Conservation (phyloP, 2,797 vertebrate species). For the Pterois miles region DNA sequence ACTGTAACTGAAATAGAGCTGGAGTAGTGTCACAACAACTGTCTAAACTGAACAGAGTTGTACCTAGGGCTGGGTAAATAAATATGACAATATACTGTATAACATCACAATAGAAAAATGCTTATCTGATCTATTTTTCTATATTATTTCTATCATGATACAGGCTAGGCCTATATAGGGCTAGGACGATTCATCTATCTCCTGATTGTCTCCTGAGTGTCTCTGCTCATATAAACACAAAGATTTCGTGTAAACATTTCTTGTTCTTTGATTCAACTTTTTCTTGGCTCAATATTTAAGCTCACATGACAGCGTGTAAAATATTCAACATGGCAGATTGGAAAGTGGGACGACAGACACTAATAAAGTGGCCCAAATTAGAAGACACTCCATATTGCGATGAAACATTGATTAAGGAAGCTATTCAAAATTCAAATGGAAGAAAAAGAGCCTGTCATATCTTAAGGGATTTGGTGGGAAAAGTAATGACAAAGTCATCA, state of each 20-base stretch:
- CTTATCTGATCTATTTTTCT: no score
- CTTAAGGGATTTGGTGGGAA: conserved; percentile 18
- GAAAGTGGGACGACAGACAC: conserved; percentile 71
- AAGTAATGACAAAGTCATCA: conserved; percentile 52
- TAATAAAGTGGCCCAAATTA: conserved; percentile 70
- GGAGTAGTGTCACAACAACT: background rate
- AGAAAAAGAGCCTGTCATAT: conserved; percentile 8
- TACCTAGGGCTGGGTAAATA: no score
- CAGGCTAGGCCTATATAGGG: no score
- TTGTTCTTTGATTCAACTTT: conserved; percentile 8
- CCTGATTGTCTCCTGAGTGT: no score
- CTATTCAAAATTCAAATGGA: conserved; percentile 70
- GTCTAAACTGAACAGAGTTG: background rate
- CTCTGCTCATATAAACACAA: background rate
- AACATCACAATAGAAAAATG: no score
- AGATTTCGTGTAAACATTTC: background rate
- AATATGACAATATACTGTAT: no score
- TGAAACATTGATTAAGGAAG: conserved; percentile 78
- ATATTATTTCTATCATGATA: no score
- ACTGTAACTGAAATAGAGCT: conserved; percentile 29
- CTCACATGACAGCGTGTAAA: conserved; percentile 58
- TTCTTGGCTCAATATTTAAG: conserved; percentile 27
- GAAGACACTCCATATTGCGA: conserved; percentile 67
- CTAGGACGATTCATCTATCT: no score
- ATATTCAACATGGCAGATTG: conserved; percentile 82